Percentiles rank a stretch among this genome's conserved stretches.
Conservation (phyloP, 1,140 invertebrate species). For the Cylas formicarius region DNA sequence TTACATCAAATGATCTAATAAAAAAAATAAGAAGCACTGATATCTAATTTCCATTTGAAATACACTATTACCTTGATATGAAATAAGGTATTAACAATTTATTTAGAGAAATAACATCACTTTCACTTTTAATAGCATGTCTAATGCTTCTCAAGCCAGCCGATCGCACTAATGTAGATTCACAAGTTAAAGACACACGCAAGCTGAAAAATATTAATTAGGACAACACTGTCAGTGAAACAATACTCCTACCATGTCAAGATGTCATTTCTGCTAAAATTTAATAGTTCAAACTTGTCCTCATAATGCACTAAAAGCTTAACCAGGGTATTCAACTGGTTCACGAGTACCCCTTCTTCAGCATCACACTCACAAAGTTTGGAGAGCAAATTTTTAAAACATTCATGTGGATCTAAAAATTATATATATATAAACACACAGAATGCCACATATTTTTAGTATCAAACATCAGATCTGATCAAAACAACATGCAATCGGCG, state of each 20-base stretch:
- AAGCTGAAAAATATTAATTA: slow-evolving; percentile 54
- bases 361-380: slow-evolving; percentile 19
- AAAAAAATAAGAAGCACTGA: slow-evolving; percentile 19
- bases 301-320: slow-evolving; percentile 65
- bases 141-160: slow-evolving; percentile 77
- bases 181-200: slow-evolving; percentile 72
- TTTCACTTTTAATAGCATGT: slow-evolving; percentile 70
- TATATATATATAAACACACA: slow-evolving; percentile 2
- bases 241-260: slow-evolving; percentile 66
- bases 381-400: slow-evolving; percentile 21
- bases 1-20: slow-evolving; percentile 69
- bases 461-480: slow-evolving; percentile 3
- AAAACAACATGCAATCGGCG: slow-evolving; percentile 2
- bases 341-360: slow-evolving; percentile 42
- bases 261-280: slow-evolving; percentile 68
- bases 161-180: slow-evolving; percentile 81
- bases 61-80: slow-evolving; percentile 59
- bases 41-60: not conserved
- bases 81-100: slow-evolving; percentile 74
- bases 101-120: slow-evolving; percentile 70
- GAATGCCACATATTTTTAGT: slow-evolving; percentile 1
- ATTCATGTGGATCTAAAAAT: slow-evolving; percentile 24
- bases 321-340: slow-evolving; percentile 75
- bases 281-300: slow-evolving; percentile 50
- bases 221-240: slow-evolving; percentile 10